These are phyloP conservation scores for Aphelenchoides bicaudatus DNA, from an alignment of 2,888 invertebrate species.

Conservation along the genomic window DNA sequence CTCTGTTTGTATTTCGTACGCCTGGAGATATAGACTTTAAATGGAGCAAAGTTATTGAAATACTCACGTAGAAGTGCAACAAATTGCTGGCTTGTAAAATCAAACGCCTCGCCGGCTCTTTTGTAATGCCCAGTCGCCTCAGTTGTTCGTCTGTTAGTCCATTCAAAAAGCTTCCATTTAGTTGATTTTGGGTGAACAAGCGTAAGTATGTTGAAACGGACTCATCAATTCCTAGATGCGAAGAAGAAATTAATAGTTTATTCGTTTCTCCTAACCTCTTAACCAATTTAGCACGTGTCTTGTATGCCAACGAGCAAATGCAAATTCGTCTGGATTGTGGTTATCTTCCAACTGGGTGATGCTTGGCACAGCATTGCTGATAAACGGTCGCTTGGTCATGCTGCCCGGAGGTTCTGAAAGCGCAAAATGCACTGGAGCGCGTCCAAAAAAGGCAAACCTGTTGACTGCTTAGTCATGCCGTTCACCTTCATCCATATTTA, in stretches of 20 bases:
- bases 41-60: neutral
- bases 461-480: too few relatives aligned
- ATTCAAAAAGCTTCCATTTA: slow-evolving; percentile 73
- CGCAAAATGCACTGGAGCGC: too few relatives aligned
- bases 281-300: slow-evolving; percentile 37
- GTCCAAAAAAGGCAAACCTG: too few relatives aligned
- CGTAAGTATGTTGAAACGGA: slow-evolving; percentile 25
- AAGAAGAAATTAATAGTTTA: slow-evolving; percentile 17
- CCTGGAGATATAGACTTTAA: neutral
- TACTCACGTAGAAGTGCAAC: slow-evolving; percentile 71
- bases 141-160: slow-evolving; percentile 82
- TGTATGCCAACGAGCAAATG: slow-evolving; percentile 27
- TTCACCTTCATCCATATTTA: too few relatives aligned
- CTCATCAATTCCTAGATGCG: slow-evolving; percentile 37
- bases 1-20: slow-evolving; percentile 6
- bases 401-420: too few relatives aligned
- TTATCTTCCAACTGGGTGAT: neutral
- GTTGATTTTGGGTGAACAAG: slow-evolving; percentile 21
- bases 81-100: slow-evolving; percentile 87
- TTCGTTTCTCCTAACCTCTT: slow-evolving; percentile 15
- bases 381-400: slow-evolving; percentile 1
- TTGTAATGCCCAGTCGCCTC: slow-evolving; percentile 77
- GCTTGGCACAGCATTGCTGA: neutral
- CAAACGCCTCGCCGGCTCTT: slow-evolving; percentile 87
- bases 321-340: slow-evolving; percentile 18